phyloP scores from a whole-genome alignment of 2,888 invertebrate genomes.

The Papilio elwesi region DNA sequence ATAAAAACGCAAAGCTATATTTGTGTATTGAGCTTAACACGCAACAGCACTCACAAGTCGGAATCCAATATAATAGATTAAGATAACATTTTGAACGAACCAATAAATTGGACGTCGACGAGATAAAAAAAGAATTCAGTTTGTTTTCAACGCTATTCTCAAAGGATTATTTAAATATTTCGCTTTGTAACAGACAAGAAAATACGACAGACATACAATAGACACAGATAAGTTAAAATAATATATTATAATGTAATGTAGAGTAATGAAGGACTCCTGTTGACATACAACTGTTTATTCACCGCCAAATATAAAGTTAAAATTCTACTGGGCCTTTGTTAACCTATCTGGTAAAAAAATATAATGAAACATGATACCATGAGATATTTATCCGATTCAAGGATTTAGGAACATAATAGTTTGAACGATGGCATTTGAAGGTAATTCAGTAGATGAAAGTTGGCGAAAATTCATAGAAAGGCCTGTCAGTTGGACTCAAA shows the following conservation, averaged over 20 bases:
- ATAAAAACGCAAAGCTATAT: neutral
- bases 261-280: neutral
- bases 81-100: constrained; percentile 27
- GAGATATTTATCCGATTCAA: too few species aligned
- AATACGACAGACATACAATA: constrained; percentile 8
- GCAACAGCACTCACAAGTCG: constrained; percentile 22
- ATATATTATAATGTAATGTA: neutral
- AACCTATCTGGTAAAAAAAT: too few species aligned
- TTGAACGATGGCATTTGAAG: too few species aligned
- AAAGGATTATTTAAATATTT: constrained; percentile 21
- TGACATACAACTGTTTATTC: neutral
- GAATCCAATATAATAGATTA: constrained; percentile 23
- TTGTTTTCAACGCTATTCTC: constrained; percentile 11
- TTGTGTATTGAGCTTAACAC: neutral
- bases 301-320: neutral
- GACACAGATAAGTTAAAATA: neutral
- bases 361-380: too few species aligned
- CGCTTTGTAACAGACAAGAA: constrained; percentile 7
- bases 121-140: constrained; percentile 28
- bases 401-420: too few species aligned
- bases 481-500: too few species aligned
- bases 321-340: too few species aligned
- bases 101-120: constrained; percentile 13
- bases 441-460: too few species aligned
- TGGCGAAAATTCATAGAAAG: too few species aligned